Base-by-base conservation (phyloP, 92 coral and sea anemone genomes). In the Zoanthus sociatus region DNA sequence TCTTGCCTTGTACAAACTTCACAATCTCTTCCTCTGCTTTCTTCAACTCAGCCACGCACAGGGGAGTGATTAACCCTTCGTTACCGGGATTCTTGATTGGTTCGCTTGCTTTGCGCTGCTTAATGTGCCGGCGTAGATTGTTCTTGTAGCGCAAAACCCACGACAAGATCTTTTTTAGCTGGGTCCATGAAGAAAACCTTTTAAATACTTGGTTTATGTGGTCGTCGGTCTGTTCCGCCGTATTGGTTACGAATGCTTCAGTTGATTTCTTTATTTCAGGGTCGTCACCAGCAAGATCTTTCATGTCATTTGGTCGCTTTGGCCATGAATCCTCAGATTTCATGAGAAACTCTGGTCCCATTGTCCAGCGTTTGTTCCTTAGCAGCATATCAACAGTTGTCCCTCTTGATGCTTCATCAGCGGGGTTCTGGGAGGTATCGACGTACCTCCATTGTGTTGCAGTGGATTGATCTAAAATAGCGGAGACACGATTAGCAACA, bases 101-200 rank as follows among this genome's bases (percentile, higher is more conserved):
- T 54, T 47, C 33, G 20, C 17, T 14, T 15, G 48, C 50, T 45
- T 58, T 26, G 51, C 33, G 45, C 18, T 3, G 9, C 31, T 37
- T 1, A 37, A 37, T 37, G 42, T 0, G 42, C 42, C 42, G 42
- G 42, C 42, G 42, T 37, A 37, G 42, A 37, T 37, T 37, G 42
- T 37, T 71, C 42, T 42, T 60, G 84, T 86, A 37, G 58, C 89
- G 72, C 48, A 86, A 69, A 44, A 69, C 69, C 89, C 85, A 86
- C 15, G 89, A 84, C 16, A 86, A 50, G 26, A 26, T 26, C 26
- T 56, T 86, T 53, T 86, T 86, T 31, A 86, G 89, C 6, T 61
- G 54, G 4, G 16, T 54, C 42, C 42, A 37, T 37, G 42, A 37
- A 37, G 42, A 37, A 37, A 37, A 37, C 42, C 42, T 37, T 73